These are phyloP conservation scores for Adineta ricciae DNA, from an alignment of 2,888 invertebrate species.

Conservation along the genomic window DNA sequence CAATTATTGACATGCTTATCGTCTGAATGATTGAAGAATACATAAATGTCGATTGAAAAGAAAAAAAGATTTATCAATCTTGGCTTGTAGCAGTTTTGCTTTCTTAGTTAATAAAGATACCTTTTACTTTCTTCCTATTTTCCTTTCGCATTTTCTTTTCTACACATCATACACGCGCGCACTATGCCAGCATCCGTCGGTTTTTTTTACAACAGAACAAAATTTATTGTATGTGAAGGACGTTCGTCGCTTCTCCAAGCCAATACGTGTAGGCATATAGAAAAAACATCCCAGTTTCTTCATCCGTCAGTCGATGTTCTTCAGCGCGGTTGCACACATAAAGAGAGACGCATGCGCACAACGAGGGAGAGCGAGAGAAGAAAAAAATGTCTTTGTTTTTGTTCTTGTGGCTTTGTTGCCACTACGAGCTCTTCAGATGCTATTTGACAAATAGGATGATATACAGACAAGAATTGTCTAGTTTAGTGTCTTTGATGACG, in stretches of 20 bases:
- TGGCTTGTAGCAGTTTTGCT: not conserved
- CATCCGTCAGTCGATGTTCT: not conserved
- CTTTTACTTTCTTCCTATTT: not conserved
- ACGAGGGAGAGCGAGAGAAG: not conserved
- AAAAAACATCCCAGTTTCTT: not conserved
- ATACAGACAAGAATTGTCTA: not conserved
- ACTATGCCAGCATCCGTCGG: not conserved
- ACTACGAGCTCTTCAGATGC: not conserved
- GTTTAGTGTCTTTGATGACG: not conserved
- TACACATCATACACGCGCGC: not conserved
- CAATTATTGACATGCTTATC: not conserved
- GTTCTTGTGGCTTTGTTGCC: not conserved
- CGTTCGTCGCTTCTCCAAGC: not conserved
- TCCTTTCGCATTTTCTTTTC: not conserved
- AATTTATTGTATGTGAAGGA: constrained; percentile 9
- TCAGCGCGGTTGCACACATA: not conserved
- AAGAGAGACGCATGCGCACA: not conserved
- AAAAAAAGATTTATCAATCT: no score
- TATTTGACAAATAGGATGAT: not conserved
- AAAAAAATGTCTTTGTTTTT: not conserved
- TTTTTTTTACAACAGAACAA: not conserved
- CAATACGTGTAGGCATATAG: not conserved
- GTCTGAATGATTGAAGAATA: no score
- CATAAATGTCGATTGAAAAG: no score
- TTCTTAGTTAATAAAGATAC: not conserved